phyloP scores from a whole-genome alignment of 2,888 invertebrate genomes.

The Cyaniris semiargus region DNA sequence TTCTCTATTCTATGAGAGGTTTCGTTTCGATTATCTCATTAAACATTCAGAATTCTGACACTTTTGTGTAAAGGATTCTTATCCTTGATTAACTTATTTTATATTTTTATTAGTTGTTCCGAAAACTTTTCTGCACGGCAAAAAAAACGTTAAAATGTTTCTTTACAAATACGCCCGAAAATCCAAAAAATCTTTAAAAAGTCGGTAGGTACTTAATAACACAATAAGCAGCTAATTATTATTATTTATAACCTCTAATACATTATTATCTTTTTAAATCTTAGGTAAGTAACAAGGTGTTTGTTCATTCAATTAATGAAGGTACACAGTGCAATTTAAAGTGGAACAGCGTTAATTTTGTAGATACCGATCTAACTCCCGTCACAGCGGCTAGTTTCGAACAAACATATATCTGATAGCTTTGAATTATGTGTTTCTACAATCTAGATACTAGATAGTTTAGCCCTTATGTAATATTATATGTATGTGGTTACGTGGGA shows the following conservation, averaged over 20 bases:
- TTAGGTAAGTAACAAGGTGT: neutral
- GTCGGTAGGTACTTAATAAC: too few species aligned
- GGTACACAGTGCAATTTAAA: neutral
- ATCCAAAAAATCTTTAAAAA: too few species aligned
- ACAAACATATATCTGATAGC: slow-evolving; percentile 25
- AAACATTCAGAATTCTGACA: too few species aligned
- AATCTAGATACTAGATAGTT: neutral
- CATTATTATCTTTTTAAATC: neutral
- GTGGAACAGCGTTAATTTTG: neutral
- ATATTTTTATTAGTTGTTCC: too few species aligned
- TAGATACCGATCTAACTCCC: slow-evolving; percentile 28
- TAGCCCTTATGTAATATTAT: neutral
- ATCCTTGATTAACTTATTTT: too few species aligned
- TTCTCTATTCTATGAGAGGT: too few species aligned
- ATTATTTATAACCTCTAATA: neutral
- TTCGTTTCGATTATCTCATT: too few species aligned
- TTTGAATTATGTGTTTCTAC: neutral
- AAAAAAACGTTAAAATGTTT: too few species aligned
- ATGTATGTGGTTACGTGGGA: neutral
- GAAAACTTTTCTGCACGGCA: too few species aligned
- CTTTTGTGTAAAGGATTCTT: too few species aligned
- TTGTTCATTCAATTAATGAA: slow-evolving; percentile 52
- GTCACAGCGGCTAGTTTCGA: slow-evolving; percentile 32
- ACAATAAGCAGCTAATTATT: too few species aligned
- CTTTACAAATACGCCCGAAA: too few species aligned